A percentile compares a stretch with the other conserved stretches of the same genome.
These are phyloP conservation scores for Tortricodes alternella DNA, from an alignment of 2,888 invertebrate genomes.

Conservation along the genomic window DNA sequence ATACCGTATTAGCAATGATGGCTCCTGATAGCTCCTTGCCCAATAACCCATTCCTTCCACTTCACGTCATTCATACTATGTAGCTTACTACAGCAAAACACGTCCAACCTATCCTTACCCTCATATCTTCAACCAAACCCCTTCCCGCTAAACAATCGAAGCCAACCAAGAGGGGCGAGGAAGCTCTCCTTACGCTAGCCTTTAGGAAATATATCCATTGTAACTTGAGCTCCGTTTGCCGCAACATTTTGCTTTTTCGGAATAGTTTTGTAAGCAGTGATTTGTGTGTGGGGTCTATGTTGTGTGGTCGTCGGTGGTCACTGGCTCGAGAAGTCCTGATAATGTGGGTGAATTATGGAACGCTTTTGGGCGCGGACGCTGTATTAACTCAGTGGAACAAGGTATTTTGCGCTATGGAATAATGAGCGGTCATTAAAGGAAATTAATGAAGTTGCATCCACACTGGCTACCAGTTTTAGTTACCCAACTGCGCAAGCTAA, in stretches of 20 bases:
- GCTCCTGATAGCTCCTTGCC: constrained; percentile 11
- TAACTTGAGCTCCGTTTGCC: constrained; percentile 6
- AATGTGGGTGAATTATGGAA: constrained; percentile 66
- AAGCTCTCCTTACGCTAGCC: constrained; percentile 1
- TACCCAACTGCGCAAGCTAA: not conserved
- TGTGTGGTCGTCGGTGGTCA: constrained; percentile 51
- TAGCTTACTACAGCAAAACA: constrained; percentile 51
- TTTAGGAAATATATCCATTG: not conserved
- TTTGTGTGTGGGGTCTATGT: constrained; percentile 39
- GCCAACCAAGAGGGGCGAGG: not conserved
- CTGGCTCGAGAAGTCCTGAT: constrained; percentile 69
- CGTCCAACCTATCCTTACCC: not conserved
- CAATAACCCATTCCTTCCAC: constrained; percentile 52
- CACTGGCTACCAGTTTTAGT: not conserved
- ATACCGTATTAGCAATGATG: constrained; percentile 11
- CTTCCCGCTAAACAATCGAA: not conserved
- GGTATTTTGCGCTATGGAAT: constrained; percentile 8
- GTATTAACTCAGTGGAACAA: constrained; percentile 8
- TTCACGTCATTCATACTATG: constrained; percentile 54
- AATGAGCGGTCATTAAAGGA: constrained; percentile 16
- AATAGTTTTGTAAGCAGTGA: constrained; percentile 21
- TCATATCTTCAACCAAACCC: not conserved
- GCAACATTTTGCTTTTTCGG: not conserved
- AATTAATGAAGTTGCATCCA: constrained; percentile 9
- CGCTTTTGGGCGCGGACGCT: constrained; percentile 33